phyloP scores from a whole-genome alignment of 2,888 invertebrate genomes.

The Athetis lepigone region DNA sequence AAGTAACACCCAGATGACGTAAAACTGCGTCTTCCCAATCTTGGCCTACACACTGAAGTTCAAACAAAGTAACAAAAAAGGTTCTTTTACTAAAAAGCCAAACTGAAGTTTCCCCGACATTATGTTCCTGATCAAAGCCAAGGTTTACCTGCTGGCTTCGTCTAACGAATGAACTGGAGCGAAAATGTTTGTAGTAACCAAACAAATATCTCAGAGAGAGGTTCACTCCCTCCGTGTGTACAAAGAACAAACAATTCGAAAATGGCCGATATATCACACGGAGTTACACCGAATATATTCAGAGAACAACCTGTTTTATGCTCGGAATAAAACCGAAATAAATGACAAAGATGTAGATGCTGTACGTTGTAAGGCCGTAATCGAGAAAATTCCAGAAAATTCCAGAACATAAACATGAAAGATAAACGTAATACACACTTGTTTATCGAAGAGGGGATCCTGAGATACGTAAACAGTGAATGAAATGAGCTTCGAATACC shows the following conservation, averaged over 20 bases:
- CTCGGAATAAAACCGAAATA: slow-evolving; percentile 27
- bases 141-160: slow-evolving; percentile 18
- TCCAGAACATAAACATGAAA: slow-evolving; percentile 28
- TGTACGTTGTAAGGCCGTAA: slow-evolving; percentile 12
- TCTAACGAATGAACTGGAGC: slow-evolving; percentile 41
- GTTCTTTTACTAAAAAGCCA: slow-evolving; percentile 25
- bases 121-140: slow-evolving; percentile 42
- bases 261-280: slow-evolving; percentile 35
- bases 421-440: slow-evolving; percentile 42
- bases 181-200: slow-evolving; percentile 54
- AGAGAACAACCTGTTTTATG: slow-evolving; percentile 28
- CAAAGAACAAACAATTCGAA: slow-evolving; percentile 52
- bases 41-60: neutral
- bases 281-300: slow-evolving; percentile 32
- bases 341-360: slow-evolving; percentile 18
- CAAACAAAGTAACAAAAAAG: slow-evolving; percentile 30
- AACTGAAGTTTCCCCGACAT: slow-evolving; percentile 10
- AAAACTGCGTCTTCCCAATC: neutral
- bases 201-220: slow-evolving; percentile 48
- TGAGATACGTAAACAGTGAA: slow-evolving; percentile 32
- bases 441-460: slow-evolving; percentile 32
- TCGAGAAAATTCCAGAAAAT: slow-evolving; percentile 18
- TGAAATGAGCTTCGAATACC: slow-evolving; percentile 33
- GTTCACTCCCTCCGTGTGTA: slow-evolving; percentile 33
- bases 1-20: neutral